phyloP scores from a whole-genome alignment of 2,888 invertebrate species.

The Trichacis sp. region DNA sequence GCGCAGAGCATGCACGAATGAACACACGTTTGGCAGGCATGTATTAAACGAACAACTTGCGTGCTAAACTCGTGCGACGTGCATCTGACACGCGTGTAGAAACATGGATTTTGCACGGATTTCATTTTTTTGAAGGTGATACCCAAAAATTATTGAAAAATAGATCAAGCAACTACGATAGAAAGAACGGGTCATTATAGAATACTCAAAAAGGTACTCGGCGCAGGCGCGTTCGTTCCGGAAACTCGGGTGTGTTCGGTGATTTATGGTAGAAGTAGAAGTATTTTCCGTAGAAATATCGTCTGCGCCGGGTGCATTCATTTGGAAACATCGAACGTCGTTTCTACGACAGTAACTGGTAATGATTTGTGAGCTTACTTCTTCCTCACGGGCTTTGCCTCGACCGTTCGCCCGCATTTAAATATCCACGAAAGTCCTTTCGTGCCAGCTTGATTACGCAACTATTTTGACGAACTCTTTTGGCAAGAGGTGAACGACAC shows the following conservation, averaged over 20 bases:
- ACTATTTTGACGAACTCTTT: not conserved
- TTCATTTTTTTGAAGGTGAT: too few species aligned
- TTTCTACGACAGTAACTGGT: conserved; percentile 48
- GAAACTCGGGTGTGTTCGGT: conserved; percentile 49
- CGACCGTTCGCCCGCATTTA: conserved; percentile 30
- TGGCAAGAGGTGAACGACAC: not conserved
- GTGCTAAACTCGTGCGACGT: too few species aligned
- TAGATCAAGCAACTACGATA: too few species aligned
- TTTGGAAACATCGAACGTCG: conserved; percentile 60
- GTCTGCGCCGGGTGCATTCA: conserved; percentile 54
- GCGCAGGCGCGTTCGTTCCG: conserved; percentile 50
- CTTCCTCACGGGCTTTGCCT: conserved; percentile 35
- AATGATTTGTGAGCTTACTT: conserved; percentile 56
- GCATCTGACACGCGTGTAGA: too few species aligned
- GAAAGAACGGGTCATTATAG: not conserved
- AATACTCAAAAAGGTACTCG: conserved; percentile 29
- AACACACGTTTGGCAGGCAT: too few species aligned
- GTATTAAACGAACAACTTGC: too few species aligned
- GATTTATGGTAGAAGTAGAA: conserved; percentile 62
- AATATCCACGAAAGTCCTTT: not conserved
- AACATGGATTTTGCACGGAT: too few species aligned
- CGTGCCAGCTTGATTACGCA: not conserved
- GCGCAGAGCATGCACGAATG: too few species aligned
- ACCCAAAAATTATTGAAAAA: too few species aligned
- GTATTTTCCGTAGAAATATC: conserved; percentile 61